Conservation (phyloP, 2,888 invertebrate genomes). For the Drosophila buzzatii region DNA sequence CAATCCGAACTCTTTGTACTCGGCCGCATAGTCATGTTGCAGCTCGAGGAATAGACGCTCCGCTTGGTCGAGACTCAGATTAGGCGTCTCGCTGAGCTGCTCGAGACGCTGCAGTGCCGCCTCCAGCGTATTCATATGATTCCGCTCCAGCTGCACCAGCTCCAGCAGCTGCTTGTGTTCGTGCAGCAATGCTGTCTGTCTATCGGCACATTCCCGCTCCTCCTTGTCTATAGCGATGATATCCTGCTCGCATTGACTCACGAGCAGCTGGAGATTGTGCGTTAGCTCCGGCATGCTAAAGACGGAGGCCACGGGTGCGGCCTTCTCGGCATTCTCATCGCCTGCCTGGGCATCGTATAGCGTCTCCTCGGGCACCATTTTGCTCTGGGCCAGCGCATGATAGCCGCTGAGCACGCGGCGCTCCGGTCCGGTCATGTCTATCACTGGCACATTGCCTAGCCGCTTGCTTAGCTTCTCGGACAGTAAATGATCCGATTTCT, state of each 20-base stretch:
- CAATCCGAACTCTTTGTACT: conserved; percentile 94
- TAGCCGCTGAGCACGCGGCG: conserved; percentile 96
- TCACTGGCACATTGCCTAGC: conserved; percentile 96
- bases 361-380: conserved; percentile 86
- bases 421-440: conserved; percentile 99
- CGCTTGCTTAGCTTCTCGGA: conserved; percentile 86
- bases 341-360: conserved; percentile 88
- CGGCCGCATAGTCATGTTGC: conserved; percentile 89
- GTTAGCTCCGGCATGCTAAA: conserved; percentile 95
- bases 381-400: conserved; percentile 92
- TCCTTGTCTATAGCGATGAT: conserved; percentile 94
- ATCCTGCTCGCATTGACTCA: conserved; percentile 97
- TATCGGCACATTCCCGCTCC: conserved; percentile 91
- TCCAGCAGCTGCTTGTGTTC: conserved; percentile 91
- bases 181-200: conserved; percentile 91
- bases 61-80: conserved; percentile 85
- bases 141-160: conserved; percentile 90
- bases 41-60: conserved; percentile 84
- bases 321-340: conserved; percentile 23
- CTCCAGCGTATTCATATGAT: conserved; percentile 90
- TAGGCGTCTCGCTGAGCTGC: conserved; percentile 82
- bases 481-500: conserved; percentile 86
- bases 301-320: conserved; percentile 81
- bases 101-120: conserved; percentile 90
- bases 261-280: conserved; percentile 95